Percentiles rank a stretch among this genome's conserved stretches.
phyloP scores from a whole-genome alignment of 1,140 invertebrate species.

The Gryon sp. region DNA sequence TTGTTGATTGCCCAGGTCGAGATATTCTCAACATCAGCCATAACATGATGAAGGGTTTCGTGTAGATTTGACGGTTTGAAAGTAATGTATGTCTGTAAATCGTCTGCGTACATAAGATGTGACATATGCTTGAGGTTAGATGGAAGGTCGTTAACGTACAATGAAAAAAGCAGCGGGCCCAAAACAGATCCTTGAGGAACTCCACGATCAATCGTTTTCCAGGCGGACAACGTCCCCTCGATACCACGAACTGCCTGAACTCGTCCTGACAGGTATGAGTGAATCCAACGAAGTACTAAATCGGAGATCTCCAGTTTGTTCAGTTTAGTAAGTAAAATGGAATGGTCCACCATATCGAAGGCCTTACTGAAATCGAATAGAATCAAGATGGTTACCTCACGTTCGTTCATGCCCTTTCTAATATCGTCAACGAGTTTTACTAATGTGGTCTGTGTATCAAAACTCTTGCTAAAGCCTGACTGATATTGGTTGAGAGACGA shows the following conservation, averaged over 20 bases:
- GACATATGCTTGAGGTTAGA: neutral
- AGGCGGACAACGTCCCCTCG: neutral
- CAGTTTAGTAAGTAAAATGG: neutral
- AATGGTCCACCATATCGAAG: neutral
- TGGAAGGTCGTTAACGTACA: neutral
- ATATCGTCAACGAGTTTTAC: conserved; percentile 4
- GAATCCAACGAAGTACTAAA: neutral
- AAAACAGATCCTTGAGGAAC: conserved; percentile 7
- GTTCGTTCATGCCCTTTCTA: neutral
- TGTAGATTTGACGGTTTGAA: neutral
- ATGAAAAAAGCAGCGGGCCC: neutral
- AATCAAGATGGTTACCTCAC: neutral
- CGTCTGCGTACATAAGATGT: conserved; percentile 4
- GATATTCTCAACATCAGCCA: neutral
- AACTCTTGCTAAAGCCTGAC: neutral
- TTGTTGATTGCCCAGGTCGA: neutral
- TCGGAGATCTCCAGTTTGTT: neutral
- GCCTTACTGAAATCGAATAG: conserved; percentile 11
- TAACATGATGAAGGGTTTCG: neutral
- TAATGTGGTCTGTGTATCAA: neutral
- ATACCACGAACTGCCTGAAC: neutral
- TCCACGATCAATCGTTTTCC: neutral
- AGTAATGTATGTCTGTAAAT: neutral
- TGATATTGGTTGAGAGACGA: neutral
- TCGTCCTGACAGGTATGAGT: neutral